Evolutionary conservation across 2,797 vertebrate genomes (phyloP), one percentile per base, ranked within the genome.

Genomic region (Podargus strigoides): DNA sequence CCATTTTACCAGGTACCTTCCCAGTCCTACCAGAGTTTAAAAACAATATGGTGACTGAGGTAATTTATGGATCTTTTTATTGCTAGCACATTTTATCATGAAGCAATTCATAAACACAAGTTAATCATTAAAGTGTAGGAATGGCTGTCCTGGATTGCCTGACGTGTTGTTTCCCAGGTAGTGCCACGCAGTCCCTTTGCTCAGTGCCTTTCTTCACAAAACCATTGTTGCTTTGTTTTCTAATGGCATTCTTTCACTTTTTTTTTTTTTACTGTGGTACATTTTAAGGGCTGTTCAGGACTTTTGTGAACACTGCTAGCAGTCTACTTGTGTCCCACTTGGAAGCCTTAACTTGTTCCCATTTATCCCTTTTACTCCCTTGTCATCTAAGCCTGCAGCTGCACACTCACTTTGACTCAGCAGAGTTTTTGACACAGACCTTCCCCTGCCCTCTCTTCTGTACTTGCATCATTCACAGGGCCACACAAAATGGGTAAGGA

Each of bases 91-190:
- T 82, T 92, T 89, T 53, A 37, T 24, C 41, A 64, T 30, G 27
- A 37, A 49, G 32, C 55, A 27, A 5, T 53, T 83, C 4, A 44
- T 24, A 52, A 63, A 26, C 24, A 5, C 32, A 37, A 55, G 69
- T 89, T 86, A 89, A 81, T 92, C 0, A 68, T 90, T 90, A 37
- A 34, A 28, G 52, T 9, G 6, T 14, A 18, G 42, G 63, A 44
- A 30, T 3, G 17, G 24, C 23, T 3, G 42, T 58, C 78, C 32
- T 19, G 10, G n/a, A 10, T 18, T n/a, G 42, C 68, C 37, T 21
- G 55, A 5, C 0, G 0, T 4, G 14, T 39, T 39, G 0, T 14
- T 63, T 84, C 36, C 37, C 50, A 10, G 70, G n/a, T 32, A 30
- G 37, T 10, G 60, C 7, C 3, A 5, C 12, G 5, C 2, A 0